Conservation (phyloP, 2,797 vertebrate genomes). For the Hirundo rustica region DNA sequence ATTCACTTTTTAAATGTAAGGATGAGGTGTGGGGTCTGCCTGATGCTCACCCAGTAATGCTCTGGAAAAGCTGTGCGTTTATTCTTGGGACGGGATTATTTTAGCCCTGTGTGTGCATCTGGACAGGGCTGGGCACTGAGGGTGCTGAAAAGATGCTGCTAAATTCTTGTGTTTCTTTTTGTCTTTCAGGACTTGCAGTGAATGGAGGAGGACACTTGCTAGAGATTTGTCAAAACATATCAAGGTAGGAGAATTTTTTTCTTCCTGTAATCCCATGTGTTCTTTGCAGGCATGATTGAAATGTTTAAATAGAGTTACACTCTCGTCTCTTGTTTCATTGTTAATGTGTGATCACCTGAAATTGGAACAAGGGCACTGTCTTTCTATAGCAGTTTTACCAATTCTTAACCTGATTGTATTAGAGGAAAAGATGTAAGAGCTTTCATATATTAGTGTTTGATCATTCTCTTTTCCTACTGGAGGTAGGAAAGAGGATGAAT, state of each 20-base stretch:
- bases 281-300: not conserved
- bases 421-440: not conserved
- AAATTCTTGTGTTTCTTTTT: not conserved
- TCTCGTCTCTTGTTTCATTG: not conserved
- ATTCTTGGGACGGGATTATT: not conserved
- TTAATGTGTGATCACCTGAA: not conserved
- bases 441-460: not conserved
- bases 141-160: not conserved
- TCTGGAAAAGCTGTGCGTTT: not conserved
- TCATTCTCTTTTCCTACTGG: not conserved
- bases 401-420: not conserved
- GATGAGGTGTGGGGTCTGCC: not conserved
- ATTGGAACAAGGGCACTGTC: not conserved
- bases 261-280: rapidly evolving
- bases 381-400: not conserved
- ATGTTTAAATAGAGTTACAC: not conserved
- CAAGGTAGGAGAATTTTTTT: slow-evolving; percentile 24
- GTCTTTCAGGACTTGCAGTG: slow-evolving; percentile 46
- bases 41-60: not conserved
- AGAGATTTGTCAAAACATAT: not conserved
- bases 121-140: rapidly evolving
- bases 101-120: rapidly evolving
- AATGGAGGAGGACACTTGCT: slow-evolving; percentile 41
- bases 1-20: not conserved
- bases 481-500: not conserved